Evolutionary conservation across 2,113 vertebrate genomes (phyloP), one percentile per base, ranked within the genome.

Genomic region (Oryzias javanicus): DNA sequence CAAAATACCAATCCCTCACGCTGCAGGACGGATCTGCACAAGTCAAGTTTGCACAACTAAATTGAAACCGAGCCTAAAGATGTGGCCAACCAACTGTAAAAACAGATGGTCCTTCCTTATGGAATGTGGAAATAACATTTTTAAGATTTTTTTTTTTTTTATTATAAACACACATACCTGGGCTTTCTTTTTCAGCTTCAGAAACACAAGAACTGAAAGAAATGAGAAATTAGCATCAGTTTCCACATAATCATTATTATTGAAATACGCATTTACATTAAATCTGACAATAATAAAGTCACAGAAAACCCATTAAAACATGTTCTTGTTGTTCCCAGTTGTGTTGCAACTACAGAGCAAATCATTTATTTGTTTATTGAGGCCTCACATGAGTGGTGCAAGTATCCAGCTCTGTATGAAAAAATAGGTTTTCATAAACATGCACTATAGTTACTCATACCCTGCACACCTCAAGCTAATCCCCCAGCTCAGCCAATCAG

Each of bases 191-290:
- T 81, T 96, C 93, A 50, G 88, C 92, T 45, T 88, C 89, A 18
- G 94, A 95, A 62, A 92, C 89, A 60, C 93, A 91, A 8, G 96
- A 94, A 70, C 96, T 99, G 83, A 40, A 76, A 82, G 41, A 77
- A 17, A 78, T 27, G 18, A 5, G 1, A 22, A 3, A 29, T 0
- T 16, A 14, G 0, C 12, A 49, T 78, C 29, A 74, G 63, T 19
- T 14, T 14, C 4, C 8, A 22, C 14, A 5, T 49, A 5, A 24
- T 14, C 1, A 1, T 24, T 12, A 22, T 2, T 20, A 3, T 49
- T 4, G 20, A 19, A 6, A 49, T 20, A 49, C 19, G 14, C 5
- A 49, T 3, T 22, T 22, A 2, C 22, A 22, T 22, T n/a, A 22
- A 22, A 22, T 22, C 22, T n/a, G n/a, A 22, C 22, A 22, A 22